Evolutionary conservation across 2,888 invertebrate species (phyloP), one percentile per base, ranked within the genome.

Genomic region (Leptinotarsa peninsularis): DNA sequence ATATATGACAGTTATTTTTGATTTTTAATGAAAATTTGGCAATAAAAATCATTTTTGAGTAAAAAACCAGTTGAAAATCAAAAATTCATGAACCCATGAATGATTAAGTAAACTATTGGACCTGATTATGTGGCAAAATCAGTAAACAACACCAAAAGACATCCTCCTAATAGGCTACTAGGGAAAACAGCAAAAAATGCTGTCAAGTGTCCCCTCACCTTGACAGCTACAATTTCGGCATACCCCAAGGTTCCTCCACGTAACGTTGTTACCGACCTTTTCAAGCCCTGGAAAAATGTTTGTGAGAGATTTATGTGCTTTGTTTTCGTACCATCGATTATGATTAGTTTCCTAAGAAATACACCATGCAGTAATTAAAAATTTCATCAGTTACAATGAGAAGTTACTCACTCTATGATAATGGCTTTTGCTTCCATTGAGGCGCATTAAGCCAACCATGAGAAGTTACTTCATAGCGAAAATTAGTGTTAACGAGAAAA

Each of bases 171-270:
- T 13, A 18, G 21, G 21, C 67, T 50, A 67, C 50, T 52, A 5
- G 23, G n/a, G 68, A 56, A 33, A 71, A 72, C 74, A 80, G 78
- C 73, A 78, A 78, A 73, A 81, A 71, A 33, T 81, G 27, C 58
- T 18, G 43, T 69, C 69, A 1, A 70, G 7, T 70, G 43, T 43
- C 21, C 21, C 70, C 86, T 87, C 95, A 97, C 97, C 97, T 98
- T 97, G 86, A 98, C 95, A 89, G 97, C 97, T 89, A 98, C 96
- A 91, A 97, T 96, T 93, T 97, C 97, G 83, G 97, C 97, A 90
- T 94, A 95, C 88, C 95, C 95, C 88, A 95, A 91, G 80, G 94
- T 94, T 86, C 95, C 95, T 87, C 95, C 95, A 87, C 95, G 93
- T 89, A 96, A 92, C 89, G 96, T 94, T 89, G 95, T 95, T 91